Base-by-base conservation (phyloP, 2,888 invertebrate species). In the Neoscelio sp. region DNA sequence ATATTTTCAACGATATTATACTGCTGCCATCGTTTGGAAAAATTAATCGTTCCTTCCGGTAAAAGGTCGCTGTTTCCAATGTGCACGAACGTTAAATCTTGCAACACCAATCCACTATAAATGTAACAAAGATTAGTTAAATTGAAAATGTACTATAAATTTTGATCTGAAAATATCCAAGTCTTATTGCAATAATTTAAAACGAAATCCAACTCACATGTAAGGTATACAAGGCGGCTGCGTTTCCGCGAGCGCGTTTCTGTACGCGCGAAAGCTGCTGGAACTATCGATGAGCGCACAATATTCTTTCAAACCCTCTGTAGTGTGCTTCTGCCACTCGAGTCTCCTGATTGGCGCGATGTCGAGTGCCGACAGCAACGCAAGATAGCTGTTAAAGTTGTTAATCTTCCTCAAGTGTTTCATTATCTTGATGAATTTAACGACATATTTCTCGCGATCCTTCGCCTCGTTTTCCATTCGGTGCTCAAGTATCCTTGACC, bases 181-280 rank as follows among this genome's bases (percentile, higher is more conserved):
- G n/a, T n/a, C n/a, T n/a, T n/a, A n/a, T n/a, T 40, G n/a, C 33
- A 38, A 33, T 28, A 13, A 42, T 56, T 35, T 50, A n/a, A n/a
- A n/a, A 6, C 10, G 13, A 15, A 40, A 13, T 33, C 38, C 10
- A 30, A 64, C 2, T 44, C 92, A 99, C 99, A 99, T 98, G 91
- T 99, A 99, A 2, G 99, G 99, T 92, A 99, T 98, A 91, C 99
- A 99, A 26, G 99, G 99, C 26, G 99, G 98, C 88, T 96, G 96
- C 2, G 99, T 98, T 89, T 98, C 98, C 2, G 97, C 95, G 82
- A 99, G 92, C 46, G 98, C 98, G 90, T 96, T 96, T 62, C 99
- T 93, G 90, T 99, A 99, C n/a, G 97, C 96, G 85, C 98, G 93
- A 93, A 99, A 99, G 85, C 99, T 99, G 33, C 97, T 97, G n/a